These are phyloP conservation scores for Thamnaconus septentrionalis DNA, from an alignment of 2,113 vertebrate species.

Conservation along the genomic window DNA sequence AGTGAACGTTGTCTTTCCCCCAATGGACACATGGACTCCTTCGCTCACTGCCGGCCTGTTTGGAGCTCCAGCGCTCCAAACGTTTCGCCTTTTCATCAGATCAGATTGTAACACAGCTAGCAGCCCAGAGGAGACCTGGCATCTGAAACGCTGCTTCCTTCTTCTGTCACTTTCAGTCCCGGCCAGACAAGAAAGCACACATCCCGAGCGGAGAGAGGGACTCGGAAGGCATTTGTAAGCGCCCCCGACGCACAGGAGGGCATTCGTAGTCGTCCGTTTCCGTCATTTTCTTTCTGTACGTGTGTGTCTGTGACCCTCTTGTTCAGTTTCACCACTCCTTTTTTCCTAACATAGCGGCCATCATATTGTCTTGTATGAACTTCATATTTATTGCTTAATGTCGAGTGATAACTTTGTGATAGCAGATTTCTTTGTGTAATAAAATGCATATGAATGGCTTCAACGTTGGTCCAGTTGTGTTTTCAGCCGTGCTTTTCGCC, in stretches of 20 bases:
- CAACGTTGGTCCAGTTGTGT: slow-evolving; percentile 8
- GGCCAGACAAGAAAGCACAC: slow-evolving; percentile 45
- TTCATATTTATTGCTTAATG: slow-evolving; percentile 77
- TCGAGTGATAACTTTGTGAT: slow-evolving; percentile 77
- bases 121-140: slow-evolving; percentile 27
- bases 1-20: slow-evolving; percentile 26
- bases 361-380: slow-evolving; percentile 64
- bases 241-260: slow-evolving; percentile 33
- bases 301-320: slow-evolving; percentile 46
- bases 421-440: slow-evolving; percentile 76
- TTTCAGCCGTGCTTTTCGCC: neutral
- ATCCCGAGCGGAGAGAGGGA: slow-evolving; percentile 45
- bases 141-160: slow-evolving; percentile 36
- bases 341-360: slow-evolving; percentile 62
- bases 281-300: slow-evolving; percentile 44
- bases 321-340: slow-evolving; percentile 38
- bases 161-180: slow-evolving; percentile 44
- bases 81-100: slow-evolving; percentile 45
- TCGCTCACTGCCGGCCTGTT: slow-evolving; percentile 58
- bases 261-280: slow-evolving; percentile 42
- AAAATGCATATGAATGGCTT: slow-evolving; percentile 66
- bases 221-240: slow-evolving; percentile 43
- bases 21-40: slow-evolving; percentile 33
- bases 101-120: slow-evolving; percentile 31
- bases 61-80: slow-evolving; percentile 45